phyloP scores from a whole-genome alignment of 2,113 vertebrate species.

The Oxygymnocypris stewartii region DNA sequence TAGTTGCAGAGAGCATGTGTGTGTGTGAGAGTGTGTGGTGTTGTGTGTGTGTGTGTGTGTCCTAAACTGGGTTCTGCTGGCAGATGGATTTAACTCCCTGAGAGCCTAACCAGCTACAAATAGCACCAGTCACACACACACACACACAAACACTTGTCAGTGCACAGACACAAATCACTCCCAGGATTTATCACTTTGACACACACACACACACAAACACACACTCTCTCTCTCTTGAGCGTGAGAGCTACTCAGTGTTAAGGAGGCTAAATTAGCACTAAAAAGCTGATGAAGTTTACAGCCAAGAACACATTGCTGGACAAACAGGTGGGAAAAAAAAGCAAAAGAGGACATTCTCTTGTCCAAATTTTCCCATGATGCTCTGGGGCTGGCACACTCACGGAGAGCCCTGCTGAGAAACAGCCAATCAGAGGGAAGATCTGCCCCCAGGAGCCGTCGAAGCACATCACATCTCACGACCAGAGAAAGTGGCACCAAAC shows the following conservation, averaged over 20 bases:
- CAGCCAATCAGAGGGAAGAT: constrained; percentile 38
- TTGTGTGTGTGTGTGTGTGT: background rate
- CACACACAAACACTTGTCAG: constrained; percentile 40
- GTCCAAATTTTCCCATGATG: background rate
- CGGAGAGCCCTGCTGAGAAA: constrained; percentile 25
- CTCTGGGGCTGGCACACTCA: background rate
- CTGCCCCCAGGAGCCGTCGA: constrained; percentile 26
- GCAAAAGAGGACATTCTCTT: constrained; percentile 14
- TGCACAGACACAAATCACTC: constrained; percentile 8
- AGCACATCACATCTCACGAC: constrained; percentile 27
- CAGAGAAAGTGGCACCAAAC: constrained; percentile 31
- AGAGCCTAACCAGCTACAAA: constrained; percentile 39
- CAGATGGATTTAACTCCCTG: constrained; percentile 33
- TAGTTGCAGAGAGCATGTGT: background rate
- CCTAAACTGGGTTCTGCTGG: constrained; percentile 32
- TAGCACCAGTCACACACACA: constrained; percentile 35
- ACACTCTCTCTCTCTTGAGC: background rate
- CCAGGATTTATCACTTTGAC: constrained; percentile 4
- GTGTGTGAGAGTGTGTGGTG: too few relatives aligned
- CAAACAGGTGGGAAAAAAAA: constrained; percentile 18
- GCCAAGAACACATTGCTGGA: constrained; percentile 6
- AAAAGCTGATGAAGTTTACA: constrained; percentile 10
- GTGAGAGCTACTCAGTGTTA: constrained; percentile 6
- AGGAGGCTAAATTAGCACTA: constrained; percentile 19
- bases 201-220: background rate